A percentile compares a stretch with the other conserved stretches of the same genome.
These are phyloP conservation scores for Pteropus alecto DNA, from an alignment of 2,113 vertebrate genomes.

Conservation along the genomic window DNA sequence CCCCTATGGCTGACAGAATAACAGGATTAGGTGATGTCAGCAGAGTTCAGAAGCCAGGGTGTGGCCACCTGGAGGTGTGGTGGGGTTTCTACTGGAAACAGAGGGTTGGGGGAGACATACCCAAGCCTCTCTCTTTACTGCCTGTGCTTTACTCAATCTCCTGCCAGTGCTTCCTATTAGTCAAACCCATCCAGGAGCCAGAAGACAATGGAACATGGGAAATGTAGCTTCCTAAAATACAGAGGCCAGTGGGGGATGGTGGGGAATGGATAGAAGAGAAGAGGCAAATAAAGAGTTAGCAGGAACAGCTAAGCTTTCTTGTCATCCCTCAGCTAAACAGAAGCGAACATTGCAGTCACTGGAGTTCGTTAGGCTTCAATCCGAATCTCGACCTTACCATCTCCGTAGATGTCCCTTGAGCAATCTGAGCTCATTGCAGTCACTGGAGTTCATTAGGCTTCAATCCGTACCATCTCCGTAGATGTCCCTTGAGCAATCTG, in stretches of 20 bases:
- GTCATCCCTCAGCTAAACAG: fast-evolving
- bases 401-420: not conserved
- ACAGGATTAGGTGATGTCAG: not conserved
- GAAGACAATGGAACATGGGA: not conserved
- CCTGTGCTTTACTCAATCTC: not conserved
- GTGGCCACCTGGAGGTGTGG: not conserved
- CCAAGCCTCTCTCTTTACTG: not conserved
- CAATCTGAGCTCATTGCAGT: not conserved
- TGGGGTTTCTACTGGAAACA: not conserved
- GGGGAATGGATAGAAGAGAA: not conserved
- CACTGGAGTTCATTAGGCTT: no score
- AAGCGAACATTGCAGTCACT: fast-evolving
- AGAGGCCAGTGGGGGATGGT: not conserved
- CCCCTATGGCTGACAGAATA: not conserved
- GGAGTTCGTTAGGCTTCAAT: not conserved
- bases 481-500: not conserved
- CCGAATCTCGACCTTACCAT: not conserved
- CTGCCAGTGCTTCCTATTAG: not conserved
- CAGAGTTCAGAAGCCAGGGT: not conserved
- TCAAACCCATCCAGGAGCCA: not conserved
- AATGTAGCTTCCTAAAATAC: not conserved
- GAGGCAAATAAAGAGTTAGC: not conserved
- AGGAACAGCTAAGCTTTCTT: not conserved
- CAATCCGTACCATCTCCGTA: no score
- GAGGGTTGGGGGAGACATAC: fast-evolving